Evolutionary conservation across 2,888 invertebrate genomes (phyloP).

Genomic region (Maniola hyperantus): DNA sequence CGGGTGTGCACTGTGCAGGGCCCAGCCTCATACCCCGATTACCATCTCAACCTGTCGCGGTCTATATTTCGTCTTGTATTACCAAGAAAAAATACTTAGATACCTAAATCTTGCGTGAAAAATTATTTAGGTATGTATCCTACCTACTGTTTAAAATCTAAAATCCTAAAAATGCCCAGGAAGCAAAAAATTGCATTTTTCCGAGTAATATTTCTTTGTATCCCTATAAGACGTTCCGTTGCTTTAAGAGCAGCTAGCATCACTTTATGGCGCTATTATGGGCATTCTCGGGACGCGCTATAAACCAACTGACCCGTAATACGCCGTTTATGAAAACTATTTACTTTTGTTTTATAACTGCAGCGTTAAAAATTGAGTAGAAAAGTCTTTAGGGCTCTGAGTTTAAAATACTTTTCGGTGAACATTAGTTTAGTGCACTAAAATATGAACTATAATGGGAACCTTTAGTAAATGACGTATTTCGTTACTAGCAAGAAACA

Average conservation of each 20-base stretch:
- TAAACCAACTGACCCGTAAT: slow-evolving; percentile 25
- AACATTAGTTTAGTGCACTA: no score
- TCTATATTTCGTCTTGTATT: no score
- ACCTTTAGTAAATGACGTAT: no score
- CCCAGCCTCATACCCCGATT: no score
- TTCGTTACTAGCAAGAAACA: no score
- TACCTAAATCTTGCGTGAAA: no score
- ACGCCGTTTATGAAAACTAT: slow-evolving; percentile 29
- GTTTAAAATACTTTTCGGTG: slow-evolving; percentile 9
- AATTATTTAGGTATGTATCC: no score
- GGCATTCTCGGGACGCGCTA: slow-evolving; percentile 27
- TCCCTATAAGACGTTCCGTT: background rate
- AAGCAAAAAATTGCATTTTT: background rate
- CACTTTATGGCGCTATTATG: slow-evolving; percentile 16
- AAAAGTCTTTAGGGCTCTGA: background rate
- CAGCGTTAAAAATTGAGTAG: slow-evolving; percentile 13
- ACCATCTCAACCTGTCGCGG: no score
- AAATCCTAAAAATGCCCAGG: background rate
- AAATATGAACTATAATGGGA: no score
- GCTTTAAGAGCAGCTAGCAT: slow-evolving; percentile 2
- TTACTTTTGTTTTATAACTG: slow-evolving; percentile 31
- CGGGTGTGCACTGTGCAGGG: no score
- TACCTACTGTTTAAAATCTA: no score
- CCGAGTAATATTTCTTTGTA: background rate
- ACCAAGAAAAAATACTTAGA: no score